Base-by-base conservation (phyloP, 2,888 invertebrate species). In the Choristoneura rosaceana region DNA sequence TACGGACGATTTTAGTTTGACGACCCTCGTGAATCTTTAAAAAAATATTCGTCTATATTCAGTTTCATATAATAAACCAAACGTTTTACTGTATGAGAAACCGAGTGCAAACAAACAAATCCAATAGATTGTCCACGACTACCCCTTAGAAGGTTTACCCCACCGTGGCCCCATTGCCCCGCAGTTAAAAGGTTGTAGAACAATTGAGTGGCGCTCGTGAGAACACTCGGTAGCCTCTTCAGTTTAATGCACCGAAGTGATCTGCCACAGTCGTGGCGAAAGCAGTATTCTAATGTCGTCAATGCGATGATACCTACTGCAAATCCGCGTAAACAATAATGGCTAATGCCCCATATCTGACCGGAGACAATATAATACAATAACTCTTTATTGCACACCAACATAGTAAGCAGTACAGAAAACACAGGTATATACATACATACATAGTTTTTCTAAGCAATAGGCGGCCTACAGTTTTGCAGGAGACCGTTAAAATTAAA, bases 201-300 rank as follows among this genome's bases (percentile, higher is more conserved):
- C 91, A 92, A 91, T 90, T 89, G 89, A 88, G 85, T 83, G 81
- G 83, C 80, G 80, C 83, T 90, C 91, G 93, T 92, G 92, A 92
- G 92, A 89, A 92, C 89, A 85, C 76, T 80, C 79, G 82, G 83
- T 81, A 60, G 63, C 81, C 85, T 84, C 84, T 84, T 84, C 82
- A 84, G 81, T 79, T 78, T 85, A 86, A 86, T 86, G 85, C 82
- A 86, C 78, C 80, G 79, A 78, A 80, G 75, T 75, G 74, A 73
- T 73, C 68, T 69, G 64, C n/a, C 17, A 52, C 64, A 69, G 64
- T 60, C 10, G 43, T 10, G 41, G 10, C 3, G 41, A 10, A 0
- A 38, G 64, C 60, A 73, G 73, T 73, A 47, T 60, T 10, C 68
- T 62, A 45, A 63, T 14, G 25, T 25, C 25, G 25, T 25, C 1